Evolutionary conservation across 2,113 vertebrate genomes (phyloP), one percentile per base, ranked within the genome.

Genomic region (Petaurus breviceps): DNA sequence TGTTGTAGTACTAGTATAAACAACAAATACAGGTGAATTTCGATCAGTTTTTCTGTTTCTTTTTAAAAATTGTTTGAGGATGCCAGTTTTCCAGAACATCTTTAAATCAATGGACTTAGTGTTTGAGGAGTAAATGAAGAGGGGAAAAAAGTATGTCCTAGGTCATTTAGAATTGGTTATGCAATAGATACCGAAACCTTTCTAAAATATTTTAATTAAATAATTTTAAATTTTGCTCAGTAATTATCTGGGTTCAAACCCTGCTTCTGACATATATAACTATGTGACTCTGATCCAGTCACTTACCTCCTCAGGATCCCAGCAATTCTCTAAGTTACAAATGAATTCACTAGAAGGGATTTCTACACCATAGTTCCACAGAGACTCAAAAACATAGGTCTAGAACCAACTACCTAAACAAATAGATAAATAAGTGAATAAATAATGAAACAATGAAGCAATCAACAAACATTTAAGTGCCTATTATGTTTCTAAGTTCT

Each of bases 11-110:
- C 37, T 90, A 28, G 68, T 31, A 11, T 94, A 54, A 52, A 94
- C 90, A 95, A 89, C 51, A 97, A 92, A 96, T 31, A 31, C 37
- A 84, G 19, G n/a, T 54, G 0, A 28, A 91, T 24, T 93, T 49
- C 92, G 26, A 43, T 93, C 57, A 68, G 51, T 90, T 92, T 77
- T 91, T 96, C 61, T n/a, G 61, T 77, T n/a, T 10, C 37, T 94
- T 52, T 57, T 55, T 1, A 55, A 55, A 55, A 97, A 49, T 51
- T 93, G 43, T 91, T 97, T 97, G 10, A 51, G 93, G 97, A 89
- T 28, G 54, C 23, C 3, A 51, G 14, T 90, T 94, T n/a, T 96
- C 61, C 49, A 93, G 51, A 94, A 93, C n/a, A 50, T 24, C 61
- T 16, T 7, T 55, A 46, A 90, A 8, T 90, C 47, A 91, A n/a